Conservation (phyloP, 1,140 invertebrate species). For the Epicauta chinensis region DNA sequence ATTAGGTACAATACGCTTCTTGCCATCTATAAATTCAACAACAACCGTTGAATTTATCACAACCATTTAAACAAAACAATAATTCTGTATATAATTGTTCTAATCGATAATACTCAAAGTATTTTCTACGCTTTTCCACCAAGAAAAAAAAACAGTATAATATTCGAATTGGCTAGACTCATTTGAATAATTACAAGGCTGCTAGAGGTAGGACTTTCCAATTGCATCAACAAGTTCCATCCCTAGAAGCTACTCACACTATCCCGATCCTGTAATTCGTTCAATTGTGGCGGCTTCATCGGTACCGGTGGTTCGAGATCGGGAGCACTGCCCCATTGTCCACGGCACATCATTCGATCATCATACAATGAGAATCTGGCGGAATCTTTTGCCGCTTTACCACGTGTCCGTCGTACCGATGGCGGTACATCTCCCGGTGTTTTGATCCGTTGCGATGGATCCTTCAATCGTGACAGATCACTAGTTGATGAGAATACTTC, state of each 20-base stretch:
- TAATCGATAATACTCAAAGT: too few relatives aligned
- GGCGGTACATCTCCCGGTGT: conserved; percentile 75
- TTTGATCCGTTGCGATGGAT: conserved; percentile 69
- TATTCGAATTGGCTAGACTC: not conserved
- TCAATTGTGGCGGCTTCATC: conserved; percentile 34
- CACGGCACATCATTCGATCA: conserved; percentile 69
- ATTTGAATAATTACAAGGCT: not conserved
- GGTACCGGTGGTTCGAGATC: conserved; percentile 42
- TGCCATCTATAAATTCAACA: too few relatives aligned
- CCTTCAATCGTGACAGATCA: conserved; percentile 58
- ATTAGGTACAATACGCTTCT: too few relatives aligned
- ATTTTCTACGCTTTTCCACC: not conserved
- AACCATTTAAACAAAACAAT: too few relatives aligned
- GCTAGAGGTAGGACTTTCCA: not conserved
- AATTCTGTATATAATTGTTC: too few relatives aligned
- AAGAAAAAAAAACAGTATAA: not conserved
- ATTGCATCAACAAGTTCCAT: not conserved
- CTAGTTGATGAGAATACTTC: conserved; percentile 56
- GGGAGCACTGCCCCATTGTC: conserved; percentile 41
- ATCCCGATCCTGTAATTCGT: conserved; percentile 35
- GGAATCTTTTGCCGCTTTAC: conserved; percentile 45
- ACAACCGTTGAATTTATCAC: too few relatives aligned
- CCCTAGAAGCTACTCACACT: conserved; percentile 40
- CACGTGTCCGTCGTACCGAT: conserved; percentile 59
- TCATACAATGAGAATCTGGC: conserved; percentile 74